These are phyloP conservation scores for Perithous albicinctus DNA, from an alignment of 2,888 invertebrate species.

Conservation along the genomic window DNA sequence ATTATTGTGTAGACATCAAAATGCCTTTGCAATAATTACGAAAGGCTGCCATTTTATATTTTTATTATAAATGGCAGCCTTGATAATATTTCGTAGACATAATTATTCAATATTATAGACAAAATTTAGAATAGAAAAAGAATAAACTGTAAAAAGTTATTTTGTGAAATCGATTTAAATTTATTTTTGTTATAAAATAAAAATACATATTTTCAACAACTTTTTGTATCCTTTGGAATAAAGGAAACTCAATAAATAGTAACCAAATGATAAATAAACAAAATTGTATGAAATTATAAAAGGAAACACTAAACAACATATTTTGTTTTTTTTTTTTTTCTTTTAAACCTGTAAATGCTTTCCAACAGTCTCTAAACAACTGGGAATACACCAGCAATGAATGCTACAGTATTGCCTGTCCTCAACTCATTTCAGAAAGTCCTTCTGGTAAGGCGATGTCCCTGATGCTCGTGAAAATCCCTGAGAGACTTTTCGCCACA, in stretches of 20 bases:
- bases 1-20: no score
- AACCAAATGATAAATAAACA: neutral
- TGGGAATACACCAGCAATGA: neutral
- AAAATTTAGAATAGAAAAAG: no score
- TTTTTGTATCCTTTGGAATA: no score
- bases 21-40: neutral
- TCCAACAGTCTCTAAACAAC: neutral
- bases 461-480: conserved; percentile 61
- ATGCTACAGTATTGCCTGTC: neutral
- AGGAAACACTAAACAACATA: neutral
- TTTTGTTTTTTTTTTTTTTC: neutral
- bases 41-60: neutral
- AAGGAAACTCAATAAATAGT: no score
- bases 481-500: conserved; percentile 68
- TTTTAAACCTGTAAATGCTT: neutral
- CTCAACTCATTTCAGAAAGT: conserved; percentile 39
- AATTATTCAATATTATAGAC: no score
- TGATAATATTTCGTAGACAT: neutral
- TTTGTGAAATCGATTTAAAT: no score
- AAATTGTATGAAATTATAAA: neutral
- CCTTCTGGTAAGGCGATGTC: conserved; percentile 19
- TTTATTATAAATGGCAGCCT: neutral
- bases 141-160: no score
- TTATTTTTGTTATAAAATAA: no score
- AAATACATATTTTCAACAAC: no score